phyloP scores from a whole-genome alignment of 2,113 vertebrate genomes.

The Sinocyclocheilus rhinocerous region DNA sequence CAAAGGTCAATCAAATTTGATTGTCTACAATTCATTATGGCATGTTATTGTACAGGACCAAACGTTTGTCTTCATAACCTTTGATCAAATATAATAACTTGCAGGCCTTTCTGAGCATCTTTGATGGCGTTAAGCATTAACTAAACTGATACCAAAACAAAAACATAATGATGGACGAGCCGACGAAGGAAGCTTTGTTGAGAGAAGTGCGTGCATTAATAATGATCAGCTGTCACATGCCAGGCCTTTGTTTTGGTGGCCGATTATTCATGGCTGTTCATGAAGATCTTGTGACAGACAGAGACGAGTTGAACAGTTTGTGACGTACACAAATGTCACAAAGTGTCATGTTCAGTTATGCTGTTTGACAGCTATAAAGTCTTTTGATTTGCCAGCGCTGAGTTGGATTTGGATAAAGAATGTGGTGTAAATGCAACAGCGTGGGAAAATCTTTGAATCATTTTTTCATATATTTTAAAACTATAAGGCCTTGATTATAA shows the following conservation, averaged over 20 bases:
- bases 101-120: slow-evolving; percentile 37
- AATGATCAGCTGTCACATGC: slow-evolving; percentile 53
- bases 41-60: not conserved
- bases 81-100: not conserved
- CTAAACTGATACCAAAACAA: slow-evolving; percentile 51
- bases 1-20: not conserved
- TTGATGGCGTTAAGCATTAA: slow-evolving; percentile 66
- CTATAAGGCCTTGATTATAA: not conserved
- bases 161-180: slow-evolving; percentile 62
- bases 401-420: not conserved
- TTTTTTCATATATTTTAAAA: not conserved
- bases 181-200: slow-evolving; percentile 52
- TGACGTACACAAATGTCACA: no score
- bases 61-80: not conserved
- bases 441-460: no score
- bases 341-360: not conserved
- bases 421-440: no score
- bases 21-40: not conserved
- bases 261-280: slow-evolving; percentile 55
- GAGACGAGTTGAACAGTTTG: not conserved
- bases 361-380: not conserved
- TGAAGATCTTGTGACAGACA: slow-evolving; percentile 44
- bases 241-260: slow-evolving; percentile 53
- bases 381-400: not conserved
- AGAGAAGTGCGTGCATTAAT: slow-evolving; percentile 60